Conservation (phyloP, 2,888 invertebrate genomes). For the Mesoligia furuncula region DNA sequence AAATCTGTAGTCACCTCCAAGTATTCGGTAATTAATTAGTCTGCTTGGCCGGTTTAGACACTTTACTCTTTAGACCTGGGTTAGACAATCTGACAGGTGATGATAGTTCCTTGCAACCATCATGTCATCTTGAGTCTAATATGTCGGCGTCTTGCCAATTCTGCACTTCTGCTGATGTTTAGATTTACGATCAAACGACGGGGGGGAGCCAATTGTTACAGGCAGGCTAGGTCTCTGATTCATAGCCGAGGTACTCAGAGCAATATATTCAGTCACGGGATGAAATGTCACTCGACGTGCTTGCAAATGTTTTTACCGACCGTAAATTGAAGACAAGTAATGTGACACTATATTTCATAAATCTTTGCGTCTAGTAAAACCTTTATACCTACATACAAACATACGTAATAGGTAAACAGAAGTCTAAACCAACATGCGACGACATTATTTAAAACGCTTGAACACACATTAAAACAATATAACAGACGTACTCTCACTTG, state of each 20-base stretch:
- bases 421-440: constrained; percentile 45
- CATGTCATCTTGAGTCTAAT: constrained; percentile 27
- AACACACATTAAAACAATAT: constrained; percentile 68
- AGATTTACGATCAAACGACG: constrained; percentile 46
- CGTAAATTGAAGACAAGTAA: constrained; percentile 36
- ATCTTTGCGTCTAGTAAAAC: constrained; percentile 23
- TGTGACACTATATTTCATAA: constrained; percentile 15
- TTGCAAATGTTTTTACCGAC: constrained; percentile 21
- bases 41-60: constrained; percentile 30
- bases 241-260: constrained; percentile 23
- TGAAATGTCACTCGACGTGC: constrained; percentile 19
- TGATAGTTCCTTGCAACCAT: constrained; percentile 40
- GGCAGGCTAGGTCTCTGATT: constrained; percentile 27
- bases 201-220: constrained; percentile 9
- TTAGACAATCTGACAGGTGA: constrained; percentile 48
- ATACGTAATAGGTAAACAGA: constrained; percentile 28
- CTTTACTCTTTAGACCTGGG: constrained; percentile 20
- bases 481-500: constrained; percentile 61
- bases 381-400: neutral
- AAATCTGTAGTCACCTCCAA: constrained; percentile 37
- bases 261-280: constrained; percentile 25
- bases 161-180: constrained; percentile 36
- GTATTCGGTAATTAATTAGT: constrained; percentile 53
- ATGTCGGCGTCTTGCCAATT: constrained; percentile 46
- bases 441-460: constrained; percentile 62